phyloP scores from a whole-genome alignment of 2,888 invertebrate genomes.

The Sphaeridia pumilis region DNA sequence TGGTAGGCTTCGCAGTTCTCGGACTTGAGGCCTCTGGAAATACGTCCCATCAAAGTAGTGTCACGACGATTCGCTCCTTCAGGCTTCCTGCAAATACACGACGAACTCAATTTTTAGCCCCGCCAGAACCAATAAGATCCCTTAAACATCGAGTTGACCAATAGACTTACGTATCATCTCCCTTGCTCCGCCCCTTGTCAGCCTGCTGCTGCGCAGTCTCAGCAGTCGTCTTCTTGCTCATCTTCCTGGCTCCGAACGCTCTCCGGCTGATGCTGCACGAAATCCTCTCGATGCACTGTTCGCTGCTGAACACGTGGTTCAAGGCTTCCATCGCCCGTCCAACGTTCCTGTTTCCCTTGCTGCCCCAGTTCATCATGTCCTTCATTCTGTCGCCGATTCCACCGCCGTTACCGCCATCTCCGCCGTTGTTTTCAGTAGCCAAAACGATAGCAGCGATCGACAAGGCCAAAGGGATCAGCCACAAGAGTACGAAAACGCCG shows the following conservation, averaged over 20 bases:
- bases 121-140: neutral
- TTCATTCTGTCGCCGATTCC: neutral
- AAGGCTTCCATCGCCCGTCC: neutral
- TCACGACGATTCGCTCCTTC: neutral
- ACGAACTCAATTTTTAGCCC: no score
- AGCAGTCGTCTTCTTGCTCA: neutral
- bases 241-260: neutral
- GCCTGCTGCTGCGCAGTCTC: neutral
- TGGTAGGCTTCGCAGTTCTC: neutral
- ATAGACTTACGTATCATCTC: neutral
- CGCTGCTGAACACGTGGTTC: neutral
- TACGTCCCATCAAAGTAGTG: neutral
- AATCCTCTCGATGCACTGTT: constrained; percentile 1
- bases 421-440: neutral
- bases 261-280: neutral
- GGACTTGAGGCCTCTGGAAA: neutral
- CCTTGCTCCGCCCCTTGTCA: neutral
- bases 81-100: neutral
- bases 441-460: neutral
- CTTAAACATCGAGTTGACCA: neutral
- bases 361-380: no score
- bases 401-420: neutral
- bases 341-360: neutral
- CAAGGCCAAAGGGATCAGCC: neutral
- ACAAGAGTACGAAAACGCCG: neutral